phyloP scores from a whole-genome alignment of 1,140 invertebrate genomes.

The Drosophila hydei region DNA sequence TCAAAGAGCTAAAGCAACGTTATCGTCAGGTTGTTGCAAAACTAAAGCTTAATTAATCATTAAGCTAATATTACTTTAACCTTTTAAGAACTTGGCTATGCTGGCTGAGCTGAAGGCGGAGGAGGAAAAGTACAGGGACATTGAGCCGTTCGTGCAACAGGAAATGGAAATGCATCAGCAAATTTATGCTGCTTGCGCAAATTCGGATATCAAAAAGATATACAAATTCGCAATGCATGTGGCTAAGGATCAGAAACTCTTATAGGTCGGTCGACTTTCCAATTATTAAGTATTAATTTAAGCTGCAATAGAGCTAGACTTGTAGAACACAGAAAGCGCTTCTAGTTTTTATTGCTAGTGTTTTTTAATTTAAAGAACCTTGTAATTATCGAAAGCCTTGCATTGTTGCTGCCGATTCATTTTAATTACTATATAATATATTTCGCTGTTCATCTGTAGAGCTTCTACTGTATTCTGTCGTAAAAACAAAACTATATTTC shows the following conservation, averaged over 20 bases:
- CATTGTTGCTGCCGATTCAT: no score
- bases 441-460: neutral
- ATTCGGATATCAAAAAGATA: conserved; percentile 27
- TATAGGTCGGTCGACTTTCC: neutral
- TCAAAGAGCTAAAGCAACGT: conserved; percentile 43
- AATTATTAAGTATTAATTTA: neutral
- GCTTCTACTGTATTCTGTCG: neutral
- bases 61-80: neutral
- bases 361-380: no score
- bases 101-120: conserved; percentile 58
- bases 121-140: conserved; percentile 39
- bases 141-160: conserved; percentile 38
- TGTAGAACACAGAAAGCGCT: no score
- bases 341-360: no score
- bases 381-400: no score
- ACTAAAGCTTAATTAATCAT: neutral
- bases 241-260: conserved; percentile 4
- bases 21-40: conserved; percentile 51
- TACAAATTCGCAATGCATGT: conserved; percentile 28
- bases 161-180: conserved; percentile 57
- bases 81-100: conserved; percentile 66
- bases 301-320: no score
- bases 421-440: neutral
- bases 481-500: neutral
- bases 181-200: conserved; percentile 18